Conservation (phyloP, 2,888 invertebrate species). For the Pristionchus fissidentatus region DNA sequence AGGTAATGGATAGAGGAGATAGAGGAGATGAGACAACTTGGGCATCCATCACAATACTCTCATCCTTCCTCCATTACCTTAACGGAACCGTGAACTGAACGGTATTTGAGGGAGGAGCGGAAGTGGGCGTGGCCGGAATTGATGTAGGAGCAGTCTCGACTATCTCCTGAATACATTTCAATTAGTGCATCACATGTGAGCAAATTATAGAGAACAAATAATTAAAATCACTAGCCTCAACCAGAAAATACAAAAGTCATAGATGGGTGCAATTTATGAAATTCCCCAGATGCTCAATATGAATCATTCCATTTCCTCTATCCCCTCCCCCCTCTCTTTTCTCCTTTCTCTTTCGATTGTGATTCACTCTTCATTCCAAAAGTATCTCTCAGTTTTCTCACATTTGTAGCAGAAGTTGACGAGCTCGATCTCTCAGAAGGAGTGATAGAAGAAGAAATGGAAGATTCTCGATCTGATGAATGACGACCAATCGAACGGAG, state of each 20-base stretch:
- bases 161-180: too few relatives aligned
- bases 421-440: constrained; percentile 29
- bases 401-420: not conserved
- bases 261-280: constrained; percentile 34
- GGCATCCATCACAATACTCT: not conserved
- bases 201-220: too few relatives aligned
- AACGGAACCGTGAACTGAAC: constrained; percentile 49
- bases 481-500: constrained; percentile 15
- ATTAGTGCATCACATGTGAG: too few relatives aligned
- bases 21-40: not conserved
- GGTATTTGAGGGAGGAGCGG: not conserved
- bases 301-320: constrained; percentile 48
- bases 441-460: constrained; percentile 17
- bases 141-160: not conserved
- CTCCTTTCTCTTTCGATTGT: not conserved
- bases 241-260: not conserved
- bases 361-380: not conserved
- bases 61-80: not conserved
- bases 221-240: too few relatives aligned
- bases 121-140: not conserved
- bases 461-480: constrained; percentile 25
- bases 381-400: not conserved
- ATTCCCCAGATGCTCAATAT: constrained; percentile 27
- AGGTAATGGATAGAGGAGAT: not conserved
- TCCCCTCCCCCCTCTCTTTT: constrained; percentile 48